phyloP scores from a whole-genome alignment of 2,888 invertebrate species.

The Prosapia bicincta region DNA sequence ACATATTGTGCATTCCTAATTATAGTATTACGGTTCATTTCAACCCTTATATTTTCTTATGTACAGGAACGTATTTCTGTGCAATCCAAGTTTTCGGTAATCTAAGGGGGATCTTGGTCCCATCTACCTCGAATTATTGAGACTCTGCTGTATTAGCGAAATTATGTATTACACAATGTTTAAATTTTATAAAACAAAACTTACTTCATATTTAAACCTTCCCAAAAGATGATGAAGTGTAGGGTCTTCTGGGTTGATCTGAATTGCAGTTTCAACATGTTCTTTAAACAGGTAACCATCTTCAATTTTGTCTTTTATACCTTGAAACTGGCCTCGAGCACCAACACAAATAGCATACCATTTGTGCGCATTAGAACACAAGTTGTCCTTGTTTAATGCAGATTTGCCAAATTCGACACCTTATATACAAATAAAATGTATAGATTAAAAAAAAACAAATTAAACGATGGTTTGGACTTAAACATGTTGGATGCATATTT shows the following conservation, averaged over 20 bases:
- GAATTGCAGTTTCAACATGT: conserved; percentile 63
- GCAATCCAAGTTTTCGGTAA: too few relatives aligned
- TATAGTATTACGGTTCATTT: too few relatives aligned
- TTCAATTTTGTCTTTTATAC: conserved; percentile 60
- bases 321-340: conserved; percentile 55
- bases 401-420: conserved; percentile 56
- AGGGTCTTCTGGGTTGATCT: conserved; percentile 57
- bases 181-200: too few relatives aligned
- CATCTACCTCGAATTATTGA: too few relatives aligned
- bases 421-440: conserved; percentile 37
- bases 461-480: neutral
- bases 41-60: too few relatives aligned
- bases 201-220: conserved; percentile 63
- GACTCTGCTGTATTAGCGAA: too few relatives aligned
- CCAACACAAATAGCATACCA: conserved; percentile 71
- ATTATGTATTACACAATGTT: too few relatives aligned
- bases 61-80: too few relatives aligned
- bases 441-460: neutral
- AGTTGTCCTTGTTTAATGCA: conserved; percentile 52
- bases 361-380: conserved; percentile 61
- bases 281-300: conserved; percentile 63
- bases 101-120: too few relatives aligned
- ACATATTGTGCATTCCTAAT: too few relatives aligned
- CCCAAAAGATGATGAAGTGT: conserved; percentile 65
- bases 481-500: too few relatives aligned